Conservation (phyloP, 2,113 vertebrate genomes). For the Dendropsophus ebraccatus region DNA sequence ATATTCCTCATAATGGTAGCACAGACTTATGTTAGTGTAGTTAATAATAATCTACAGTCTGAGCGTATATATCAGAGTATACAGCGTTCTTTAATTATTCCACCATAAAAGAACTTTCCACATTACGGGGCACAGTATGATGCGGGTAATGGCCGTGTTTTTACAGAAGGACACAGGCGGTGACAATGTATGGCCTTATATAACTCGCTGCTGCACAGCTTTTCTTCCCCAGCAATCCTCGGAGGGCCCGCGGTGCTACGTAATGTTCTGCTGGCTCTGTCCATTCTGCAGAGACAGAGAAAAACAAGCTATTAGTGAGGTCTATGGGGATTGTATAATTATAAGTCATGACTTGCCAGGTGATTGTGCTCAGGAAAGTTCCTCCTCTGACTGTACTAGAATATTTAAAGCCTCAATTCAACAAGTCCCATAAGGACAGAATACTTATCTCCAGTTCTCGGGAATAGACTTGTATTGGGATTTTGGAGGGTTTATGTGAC, state of each 20-base stretch:
- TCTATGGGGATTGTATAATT: conserved; percentile 46
- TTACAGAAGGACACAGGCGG: not conserved
- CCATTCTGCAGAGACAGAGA: conserved; percentile 49
- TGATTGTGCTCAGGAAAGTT: conserved; percentile 48
- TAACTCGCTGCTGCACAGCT: conserved; percentile 25
- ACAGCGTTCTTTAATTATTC: not conserved
- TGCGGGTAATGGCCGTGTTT: conserved; percentile 1
- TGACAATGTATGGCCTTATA: conserved; percentile 21
- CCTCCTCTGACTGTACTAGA: conserved; percentile 28
- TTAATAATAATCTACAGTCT: no score
- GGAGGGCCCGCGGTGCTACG: conserved; percentile 24
- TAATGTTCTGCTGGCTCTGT: conserved; percentile 39
- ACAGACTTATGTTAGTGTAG: not conserved
- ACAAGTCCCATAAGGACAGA: conserved; percentile 13
- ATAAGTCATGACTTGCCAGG: conserved; percentile 47
- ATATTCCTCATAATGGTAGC: not conserved
- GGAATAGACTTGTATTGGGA: not conserved
- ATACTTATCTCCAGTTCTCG: not conserved
- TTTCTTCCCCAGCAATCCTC: conserved; percentile 39
- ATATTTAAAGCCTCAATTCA: conserved; percentile 36
- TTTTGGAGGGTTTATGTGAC: not conserved
- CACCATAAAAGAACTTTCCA: not conserved
- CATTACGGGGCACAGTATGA: not conserved
- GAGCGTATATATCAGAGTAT: not conserved
- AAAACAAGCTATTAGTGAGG: conserved; percentile 54